These are phyloP conservation scores for Lepisosteus oculatus DNA, from an alignment of 2,113 vertebrate species.

Conservation along the genomic window DNA sequence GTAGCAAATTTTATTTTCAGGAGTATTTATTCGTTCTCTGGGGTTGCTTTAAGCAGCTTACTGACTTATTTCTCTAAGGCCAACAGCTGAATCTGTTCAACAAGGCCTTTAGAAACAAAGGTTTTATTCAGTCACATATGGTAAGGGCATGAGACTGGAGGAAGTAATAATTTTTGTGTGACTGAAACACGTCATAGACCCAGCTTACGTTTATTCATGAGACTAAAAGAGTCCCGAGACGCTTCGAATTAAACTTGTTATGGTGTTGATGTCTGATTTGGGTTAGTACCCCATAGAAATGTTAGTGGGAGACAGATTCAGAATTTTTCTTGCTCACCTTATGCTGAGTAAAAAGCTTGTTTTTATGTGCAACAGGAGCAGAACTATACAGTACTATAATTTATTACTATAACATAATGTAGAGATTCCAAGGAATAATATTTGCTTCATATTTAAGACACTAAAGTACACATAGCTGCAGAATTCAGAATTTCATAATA, in stretches of 20 bases:
- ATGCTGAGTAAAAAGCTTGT: background rate
- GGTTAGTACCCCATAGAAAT: background rate
- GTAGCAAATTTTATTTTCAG: background rate
- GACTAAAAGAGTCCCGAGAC: background rate
- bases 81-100: constrained; percentile 23
- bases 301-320: no score
- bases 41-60: constrained; percentile 21
- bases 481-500: no score
- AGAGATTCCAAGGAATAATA: no score
- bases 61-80: constrained; percentile 23
- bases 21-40: background rate
- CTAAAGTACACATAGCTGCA: no score
- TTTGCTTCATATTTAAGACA: no score
- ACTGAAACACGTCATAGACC: constrained; percentile 16
- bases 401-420: no score
- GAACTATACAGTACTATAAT: no score
- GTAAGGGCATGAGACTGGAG: constrained; percentile 15
- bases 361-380: background rate
- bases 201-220: constrained; percentile 17
- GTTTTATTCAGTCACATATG: constrained; percentile 19
- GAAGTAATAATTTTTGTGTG: constrained; percentile 14
- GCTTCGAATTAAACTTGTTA: background rate
- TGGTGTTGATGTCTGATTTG: background rate
- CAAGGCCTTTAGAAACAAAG: constrained; percentile 27
- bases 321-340: no score